Evolutionary conservation across 1,140 invertebrate genomes (phyloP).

Genomic region (Gryllus bimaculatus): DNA sequence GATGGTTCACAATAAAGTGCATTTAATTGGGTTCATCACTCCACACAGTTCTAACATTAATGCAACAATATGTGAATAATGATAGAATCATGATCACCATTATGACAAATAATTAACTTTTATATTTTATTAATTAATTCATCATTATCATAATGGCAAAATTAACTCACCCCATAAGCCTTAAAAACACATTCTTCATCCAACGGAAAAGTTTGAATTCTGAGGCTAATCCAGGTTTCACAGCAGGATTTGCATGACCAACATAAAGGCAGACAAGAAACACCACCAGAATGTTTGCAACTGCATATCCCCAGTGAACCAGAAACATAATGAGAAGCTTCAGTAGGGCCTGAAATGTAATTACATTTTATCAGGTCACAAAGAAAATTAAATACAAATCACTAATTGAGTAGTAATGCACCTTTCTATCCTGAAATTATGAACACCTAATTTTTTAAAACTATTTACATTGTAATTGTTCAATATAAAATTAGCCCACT

Average conservation of each 20-base stretch:
- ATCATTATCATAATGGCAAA: not conserved
- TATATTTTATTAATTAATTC: not conserved
- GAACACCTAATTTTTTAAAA: no score
- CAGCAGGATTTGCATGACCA: slow-evolving; percentile 84
- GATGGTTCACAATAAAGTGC: no score
- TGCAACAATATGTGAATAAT: not conserved
- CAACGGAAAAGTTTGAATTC: slow-evolving; percentile 82
- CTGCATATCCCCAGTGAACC: slow-evolving; percentile 85
- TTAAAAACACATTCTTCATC: slow-evolving; percentile 62
- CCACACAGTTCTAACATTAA: not conserved
- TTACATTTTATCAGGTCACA: slow-evolving; percentile 25
- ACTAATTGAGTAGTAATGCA: not conserved
- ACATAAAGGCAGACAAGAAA: slow-evolving; percentile 88
- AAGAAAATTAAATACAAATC: not conserved
- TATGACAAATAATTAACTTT: not conserved
- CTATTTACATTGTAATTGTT: no score
- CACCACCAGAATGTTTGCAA: slow-evolving; percentile 68
- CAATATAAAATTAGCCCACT: no score
- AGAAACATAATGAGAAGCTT: slow-evolving; percentile 87
- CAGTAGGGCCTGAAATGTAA: slow-evolving; percentile 54
- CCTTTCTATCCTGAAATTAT: not conserved
- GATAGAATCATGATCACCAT: not conserved
- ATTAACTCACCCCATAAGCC: slow-evolving; percentile 64
- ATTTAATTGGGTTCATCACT: no score
- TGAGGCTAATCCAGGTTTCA: slow-evolving; percentile 79